A percentile compares a stretch with the other conserved stretches of the same genome.
These are phyloP conservation scores for Petrolisthes cinctipes DNA, from an alignment of 2,888 invertebrate genomes.

Conservation along the genomic window DNA sequence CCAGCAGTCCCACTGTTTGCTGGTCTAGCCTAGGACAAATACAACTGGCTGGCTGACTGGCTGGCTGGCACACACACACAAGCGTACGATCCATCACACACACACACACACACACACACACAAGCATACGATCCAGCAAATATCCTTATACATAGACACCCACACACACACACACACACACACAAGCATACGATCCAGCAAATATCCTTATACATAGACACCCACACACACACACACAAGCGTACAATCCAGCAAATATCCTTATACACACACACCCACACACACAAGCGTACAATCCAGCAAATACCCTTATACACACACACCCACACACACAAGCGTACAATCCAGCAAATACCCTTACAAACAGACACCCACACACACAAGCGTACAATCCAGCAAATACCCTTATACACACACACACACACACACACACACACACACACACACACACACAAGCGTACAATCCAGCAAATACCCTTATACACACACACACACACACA, in stretches of 20 bases:
- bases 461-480: no score
- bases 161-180: conserved; percentile 14
- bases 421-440: neutral
- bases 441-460: neutral
- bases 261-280: conserved; percentile 12
- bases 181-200: neutral
- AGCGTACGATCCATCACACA: no score
- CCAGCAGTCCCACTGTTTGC: no score
- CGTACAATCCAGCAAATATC: neutral
- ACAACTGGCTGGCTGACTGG: no score
- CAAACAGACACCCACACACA: conserved; percentile 17
- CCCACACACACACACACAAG: neutral
- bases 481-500: neutral
- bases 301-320: neutral
- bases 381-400: neutral
- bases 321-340: neutral
- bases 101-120: conserved; percentile 7
- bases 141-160: no score
- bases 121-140: no score
- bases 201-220: neutral
- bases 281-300: neutral
- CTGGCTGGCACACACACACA: no score
- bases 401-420: neutral
- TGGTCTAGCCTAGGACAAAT: no score
- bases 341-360: neutral